Base-by-base conservation (phyloP, 2,797 vertebrate species). In the Gouania willdenowi region DNA sequence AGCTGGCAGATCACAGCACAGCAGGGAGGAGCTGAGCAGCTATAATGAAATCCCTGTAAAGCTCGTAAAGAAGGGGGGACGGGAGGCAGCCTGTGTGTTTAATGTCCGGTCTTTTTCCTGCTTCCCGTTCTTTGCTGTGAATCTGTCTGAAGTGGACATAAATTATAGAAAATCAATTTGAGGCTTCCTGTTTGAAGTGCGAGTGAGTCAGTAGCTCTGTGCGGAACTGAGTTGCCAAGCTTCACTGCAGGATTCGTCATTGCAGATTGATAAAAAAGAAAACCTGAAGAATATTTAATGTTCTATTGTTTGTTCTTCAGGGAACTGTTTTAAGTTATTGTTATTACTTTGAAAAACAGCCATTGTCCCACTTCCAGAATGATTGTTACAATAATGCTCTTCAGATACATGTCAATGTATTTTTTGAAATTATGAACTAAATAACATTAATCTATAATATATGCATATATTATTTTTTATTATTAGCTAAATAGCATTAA, bases 111-210 rank as follows among this genome's bases (percentile, higher is more conserved):
- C 25, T 13, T 31, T 48, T 36, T 37, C 32, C 40, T 50, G 47
- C 37, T 26, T 5, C 17, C n/a, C 22, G 42, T 53, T 42, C 32
- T 40, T 49, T 19, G 2, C 30, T 24, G 36, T 24, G 41, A 68
- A 63, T 57, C 36, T 47, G 42, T 43, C 56, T 13, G 18, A 64
- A 26, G n/a, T 10, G 20, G 32, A 47, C 26, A 14, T 70, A 61
- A 65, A 67, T 66, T 8, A 49, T 1, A 10, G 37, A 32, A 45
- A 67, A 75, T 75, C 56, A 42, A 72, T 75, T 33, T 15, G 29
- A 27, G 20, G 9, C 41, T 14, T 63, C 9, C 20, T 24, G 31
- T 48, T 43, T 36, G 34, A 59, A 44, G 45, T 19, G 33, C 0
- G 2, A 47, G 45, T 5, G 6, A 45, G 16, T 41, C 32, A 13